These are phyloP conservation scores for Temnothorax rugatulus DNA, from an alignment of 2,888 invertebrate species.

Conservation along the genomic window DNA sequence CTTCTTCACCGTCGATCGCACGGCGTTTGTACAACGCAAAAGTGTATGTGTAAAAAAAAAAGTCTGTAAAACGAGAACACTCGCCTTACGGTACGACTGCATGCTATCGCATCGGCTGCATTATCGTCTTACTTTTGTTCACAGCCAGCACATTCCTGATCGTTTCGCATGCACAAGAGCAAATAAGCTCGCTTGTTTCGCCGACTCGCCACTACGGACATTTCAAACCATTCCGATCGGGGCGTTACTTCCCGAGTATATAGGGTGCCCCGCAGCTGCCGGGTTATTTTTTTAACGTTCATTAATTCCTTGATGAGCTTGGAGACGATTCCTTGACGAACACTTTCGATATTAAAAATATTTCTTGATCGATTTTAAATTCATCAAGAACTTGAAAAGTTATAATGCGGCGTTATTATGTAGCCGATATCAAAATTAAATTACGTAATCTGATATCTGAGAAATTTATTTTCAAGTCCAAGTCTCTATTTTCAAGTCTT, in stretches of 20 bases:
- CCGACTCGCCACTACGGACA: slow-evolving; percentile 41
- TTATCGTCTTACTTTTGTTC: slow-evolving; percentile 65
- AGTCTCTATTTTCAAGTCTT: background rate
- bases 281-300: slow-evolving; percentile 13
- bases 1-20: slow-evolving; percentile 36
- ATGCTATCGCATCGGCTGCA: slow-evolving; percentile 59
- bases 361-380: background rate
- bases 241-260: slow-evolving; percentile 14
- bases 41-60: slow-evolving; percentile 38
- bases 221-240: slow-evolving; percentile 37
- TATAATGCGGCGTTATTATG: background rate
- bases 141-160: slow-evolving; percentile 62
- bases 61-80: slow-evolving; percentile 60
- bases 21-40: slow-evolving; percentile 30
- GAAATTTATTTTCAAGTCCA: background rate
- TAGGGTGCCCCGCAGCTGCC: slow-evolving; percentile 13
- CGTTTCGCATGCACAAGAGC: slow-evolving; percentile 60
- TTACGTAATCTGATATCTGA: background rate
- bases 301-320: background rate
- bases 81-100: slow-evolving; percentile 58
- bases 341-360: background rate
- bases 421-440: background rate
- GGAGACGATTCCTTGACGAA: background rate
- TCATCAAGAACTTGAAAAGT: background rate
- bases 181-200: slow-evolving; percentile 56